Evolutionary conservation across 2,113 vertebrate genomes (phyloP).

Genomic region (Anarrhichthys ocellatus): DNA sequence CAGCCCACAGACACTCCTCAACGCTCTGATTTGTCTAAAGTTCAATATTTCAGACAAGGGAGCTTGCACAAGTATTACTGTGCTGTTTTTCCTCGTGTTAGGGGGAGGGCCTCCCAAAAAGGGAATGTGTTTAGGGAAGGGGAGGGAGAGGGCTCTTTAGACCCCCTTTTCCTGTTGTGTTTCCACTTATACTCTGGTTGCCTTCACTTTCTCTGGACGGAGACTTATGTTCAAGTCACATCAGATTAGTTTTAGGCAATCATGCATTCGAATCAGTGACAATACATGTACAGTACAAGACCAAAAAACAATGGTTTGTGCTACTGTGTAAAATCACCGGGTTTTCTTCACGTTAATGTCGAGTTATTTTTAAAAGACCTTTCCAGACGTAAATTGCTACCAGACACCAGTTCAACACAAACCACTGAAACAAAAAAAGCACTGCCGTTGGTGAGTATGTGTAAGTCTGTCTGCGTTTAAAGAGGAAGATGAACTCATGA

Average conservation of each 20-base stretch:
- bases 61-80: constrained; percentile 21
- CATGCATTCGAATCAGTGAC: not conserved
- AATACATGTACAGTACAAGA: not conserved
- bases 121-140: constrained; percentile 51
- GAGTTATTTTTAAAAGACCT: not conserved
- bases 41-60: constrained; percentile 53
- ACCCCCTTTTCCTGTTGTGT: constrained; percentile 61
- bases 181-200: constrained; percentile 30
- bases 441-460: not conserved
- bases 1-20: constrained; percentile 32
- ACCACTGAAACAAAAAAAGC: not conserved
- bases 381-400: not conserved
- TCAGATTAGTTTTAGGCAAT: constrained; percentile 19
- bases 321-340: not conserved
- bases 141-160: constrained; percentile 56
- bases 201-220: not conserved
- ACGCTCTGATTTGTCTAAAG: constrained; percentile 65
- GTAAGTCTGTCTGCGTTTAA: not conserved
- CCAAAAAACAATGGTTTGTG: not conserved
- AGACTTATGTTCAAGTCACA: constrained; percentile 18
- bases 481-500: not conserved
- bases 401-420: not conserved
- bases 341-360: not conserved
- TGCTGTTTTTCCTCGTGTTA: constrained; percentile 28
- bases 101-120: constrained; percentile 32